Base-by-base conservation (phyloP, 2,888 invertebrate genomes). In the Erpobdella octoculata region DNA sequence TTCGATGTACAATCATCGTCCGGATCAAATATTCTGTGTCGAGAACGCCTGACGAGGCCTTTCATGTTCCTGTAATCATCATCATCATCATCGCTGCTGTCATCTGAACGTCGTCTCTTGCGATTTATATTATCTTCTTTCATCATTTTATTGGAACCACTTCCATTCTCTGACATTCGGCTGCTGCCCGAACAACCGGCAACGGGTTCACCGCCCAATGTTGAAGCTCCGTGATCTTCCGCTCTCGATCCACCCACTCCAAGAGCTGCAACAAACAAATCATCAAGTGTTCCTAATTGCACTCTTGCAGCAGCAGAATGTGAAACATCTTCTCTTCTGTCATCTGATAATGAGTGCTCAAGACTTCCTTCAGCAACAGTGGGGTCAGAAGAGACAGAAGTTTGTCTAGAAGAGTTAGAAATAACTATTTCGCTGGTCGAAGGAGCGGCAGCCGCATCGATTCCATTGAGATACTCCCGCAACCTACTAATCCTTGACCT, bases 51-150 rank as follows among this genome's bases (percentile, higher is more conserved):
- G 21, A 53, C 21, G 53, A 53, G 21, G 53, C 53, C 53, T 53
- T 53, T n/a, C n/a, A n/a, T n/a, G n/a, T n/a, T n/a, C n/a, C n/a
- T n/a, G n/a, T n/a, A n/a, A n/a, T n/a, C n/a, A n/a, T n/a, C n/a
- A n/a, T n/a, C n/a, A n/a, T n/a, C 53, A 25, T 53, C 53, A n/a
- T 53, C 53, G 53, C 53, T 53, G 53, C 53, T 53, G 53, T 25
- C 21, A n/a, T 25, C 53, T 9, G 53, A 53, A 4, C n/a, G 53
- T 6, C 53, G 12, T n/a, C 53, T 53, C 53, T 53, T 53, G 21
- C n/a, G n/a, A n/a, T n/a, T n/a, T n/a, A n/a, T n/a, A n/a, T n/a
- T n/a, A n/a, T n/a, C n/a, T n/a, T n/a, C n/a, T n/a, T n/a, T n/a
- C n/a, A n/a, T n/a, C n/a, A n/a, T n/a, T n/a, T n/a, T n/a, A n/a